These are phyloP conservation scores for Pavo muticus DNA, from an alignment of 2,113 vertebrate species.

Conservation along the genomic window DNA sequence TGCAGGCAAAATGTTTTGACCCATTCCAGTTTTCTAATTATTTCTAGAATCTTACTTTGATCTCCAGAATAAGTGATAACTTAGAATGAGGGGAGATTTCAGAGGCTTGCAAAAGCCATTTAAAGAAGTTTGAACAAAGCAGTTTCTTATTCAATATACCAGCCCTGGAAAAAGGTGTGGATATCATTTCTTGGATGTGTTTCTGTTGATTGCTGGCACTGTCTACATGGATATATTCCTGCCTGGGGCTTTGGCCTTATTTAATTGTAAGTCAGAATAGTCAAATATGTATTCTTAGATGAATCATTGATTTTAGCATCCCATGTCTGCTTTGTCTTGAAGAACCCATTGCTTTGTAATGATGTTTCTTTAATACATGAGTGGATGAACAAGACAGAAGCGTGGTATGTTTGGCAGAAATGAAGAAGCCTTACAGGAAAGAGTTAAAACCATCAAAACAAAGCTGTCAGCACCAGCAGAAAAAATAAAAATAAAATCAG, in stretches of 20 bases:
- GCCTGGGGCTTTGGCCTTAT: neutral
- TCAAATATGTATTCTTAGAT: neutral
- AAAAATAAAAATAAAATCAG: neutral
- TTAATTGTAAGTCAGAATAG: neutral
- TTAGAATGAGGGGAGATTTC: neutral
- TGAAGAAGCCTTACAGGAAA: neutral
- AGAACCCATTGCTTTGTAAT: neutral
- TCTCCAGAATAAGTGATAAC: neutral
- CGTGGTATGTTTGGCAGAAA: neutral
- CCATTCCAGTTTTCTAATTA: neutral
- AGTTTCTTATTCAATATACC: neutral
- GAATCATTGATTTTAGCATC: neutral
- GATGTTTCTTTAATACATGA: neutral
- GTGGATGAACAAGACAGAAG: neutral
- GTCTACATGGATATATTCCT: neutral
- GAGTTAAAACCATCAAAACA: neutral
- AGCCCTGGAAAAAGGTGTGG: neutral
- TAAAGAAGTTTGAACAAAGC: neutral
- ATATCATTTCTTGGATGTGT: neutral
- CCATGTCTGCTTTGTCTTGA: neutral
- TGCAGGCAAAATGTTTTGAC: neutral
- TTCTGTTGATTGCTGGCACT: neutral
- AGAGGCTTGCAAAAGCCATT: neutral
- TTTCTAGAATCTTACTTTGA: neutral
- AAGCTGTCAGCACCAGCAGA: neutral